phyloP scores from a whole-genome alignment of 2,888 invertebrate species.

The Drosophila austrosaltans region DNA sequence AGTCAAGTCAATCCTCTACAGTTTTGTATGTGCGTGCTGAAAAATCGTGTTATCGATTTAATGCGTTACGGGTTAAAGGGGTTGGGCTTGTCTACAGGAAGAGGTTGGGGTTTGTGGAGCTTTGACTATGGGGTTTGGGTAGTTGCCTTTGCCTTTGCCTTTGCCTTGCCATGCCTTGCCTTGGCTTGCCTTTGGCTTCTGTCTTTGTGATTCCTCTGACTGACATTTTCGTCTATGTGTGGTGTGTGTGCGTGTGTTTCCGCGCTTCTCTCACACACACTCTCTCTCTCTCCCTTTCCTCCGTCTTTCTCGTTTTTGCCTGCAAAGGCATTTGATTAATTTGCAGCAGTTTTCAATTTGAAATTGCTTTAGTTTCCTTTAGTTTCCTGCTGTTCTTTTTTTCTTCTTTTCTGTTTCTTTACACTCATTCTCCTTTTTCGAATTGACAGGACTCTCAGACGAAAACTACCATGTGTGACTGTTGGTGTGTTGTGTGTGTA shows the following conservation, averaged over 20 bases:
- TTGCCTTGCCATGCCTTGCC: neutral
- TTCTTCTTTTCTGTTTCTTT: neutral
- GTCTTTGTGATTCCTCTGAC: conserved; percentile 50
- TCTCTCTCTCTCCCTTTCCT: conserved; percentile 21
- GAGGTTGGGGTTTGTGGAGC: neutral
- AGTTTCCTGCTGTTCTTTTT: conserved; percentile 26
- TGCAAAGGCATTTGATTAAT: conserved; percentile 73
- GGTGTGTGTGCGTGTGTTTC: neutral
- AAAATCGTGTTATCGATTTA: conserved; percentile 80
- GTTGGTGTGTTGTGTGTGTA: conserved; percentile 18
- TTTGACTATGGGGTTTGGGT: neutral
- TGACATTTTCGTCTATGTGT: conserved; percentile 55
- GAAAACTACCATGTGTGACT: conserved; percentile 15
- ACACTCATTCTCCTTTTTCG: conserved; percentile 19
- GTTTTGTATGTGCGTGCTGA: conserved; percentile 65
- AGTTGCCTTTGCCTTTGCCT: conserved; percentile 2
- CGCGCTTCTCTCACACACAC: conserved; percentile 16
- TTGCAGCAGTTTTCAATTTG: conserved; percentile 75
- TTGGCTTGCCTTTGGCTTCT: conserved; percentile 48
- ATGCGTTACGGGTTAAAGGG: conserved; percentile 64
- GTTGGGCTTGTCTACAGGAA: conserved; percentile 33
- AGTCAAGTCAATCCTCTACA: conserved; percentile 13
- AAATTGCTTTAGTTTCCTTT: conserved; percentile 66
- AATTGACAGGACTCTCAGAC: conserved; percentile 44
- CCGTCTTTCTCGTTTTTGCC: conserved; percentile 30